These are phyloP conservation scores for Asbolus verrucosus DNA, from an alignment of 1,140 invertebrate species.

Conservation along the genomic window DNA sequence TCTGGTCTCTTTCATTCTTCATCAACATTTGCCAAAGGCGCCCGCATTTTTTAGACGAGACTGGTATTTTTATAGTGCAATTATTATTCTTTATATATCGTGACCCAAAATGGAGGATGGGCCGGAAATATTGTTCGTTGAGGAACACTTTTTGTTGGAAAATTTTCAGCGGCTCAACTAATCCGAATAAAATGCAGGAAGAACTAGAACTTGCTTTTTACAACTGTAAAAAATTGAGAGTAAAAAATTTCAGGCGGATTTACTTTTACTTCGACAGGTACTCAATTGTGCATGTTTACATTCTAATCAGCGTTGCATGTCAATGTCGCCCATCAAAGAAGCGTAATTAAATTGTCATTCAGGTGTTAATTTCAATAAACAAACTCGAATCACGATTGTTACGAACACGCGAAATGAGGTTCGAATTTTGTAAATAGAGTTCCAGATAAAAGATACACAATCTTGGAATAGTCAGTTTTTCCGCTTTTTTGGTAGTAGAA, in stretches of 20 bases:
- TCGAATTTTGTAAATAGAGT: too few species aligned
- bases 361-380: too few species aligned
- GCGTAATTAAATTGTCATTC: too few species aligned
- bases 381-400: too few species aligned
- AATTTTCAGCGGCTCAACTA: neutral
- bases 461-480: too few species aligned
- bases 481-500: too few species aligned
- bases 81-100: constrained; percentile 23
- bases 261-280: constrained; percentile 4
- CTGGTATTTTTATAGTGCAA: constrained; percentile 39
- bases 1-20: constrained; percentile 47
- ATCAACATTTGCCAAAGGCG: constrained; percentile 30
- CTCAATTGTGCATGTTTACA: neutral
- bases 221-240: constrained; percentile 36
- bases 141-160: too few species aligned
- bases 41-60: constrained; percentile 38
- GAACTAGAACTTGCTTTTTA: neutral
- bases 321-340: too few species aligned
- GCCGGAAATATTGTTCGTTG: neutral
- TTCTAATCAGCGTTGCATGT: too few species aligned
- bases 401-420: too few species aligned
- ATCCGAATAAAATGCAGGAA: too few species aligned
- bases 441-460: too few species aligned
- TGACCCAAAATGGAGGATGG: constrained; percentile 18
- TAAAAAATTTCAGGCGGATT: neutral